These are phyloP conservation scores for Fopius arisanus DNA, from an alignment of 1,140 invertebrate species.

Conservation along the genomic window DNA sequence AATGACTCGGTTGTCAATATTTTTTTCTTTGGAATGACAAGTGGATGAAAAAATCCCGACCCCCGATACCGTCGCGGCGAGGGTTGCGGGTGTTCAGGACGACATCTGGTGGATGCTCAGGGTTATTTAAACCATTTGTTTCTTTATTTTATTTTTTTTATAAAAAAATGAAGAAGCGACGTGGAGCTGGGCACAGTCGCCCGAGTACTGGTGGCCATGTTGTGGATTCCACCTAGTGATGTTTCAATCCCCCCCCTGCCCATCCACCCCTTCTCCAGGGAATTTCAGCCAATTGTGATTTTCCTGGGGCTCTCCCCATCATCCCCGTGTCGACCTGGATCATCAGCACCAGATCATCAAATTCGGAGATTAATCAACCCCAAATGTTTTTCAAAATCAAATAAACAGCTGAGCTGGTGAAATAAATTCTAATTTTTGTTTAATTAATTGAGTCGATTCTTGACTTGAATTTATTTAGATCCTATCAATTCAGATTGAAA, in stretches of 20 bases:
- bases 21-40: constrained; percentile 1
- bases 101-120: constrained; percentile 39
- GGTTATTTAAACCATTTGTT: neutral
- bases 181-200: constrained; percentile 41
- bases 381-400: too few relatives aligned
- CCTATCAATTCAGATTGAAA: too few relatives aligned
- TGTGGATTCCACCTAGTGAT: constrained; percentile 27
- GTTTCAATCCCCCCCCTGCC: constrained; percentile 35
- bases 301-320: neutral
- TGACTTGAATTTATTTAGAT: too few relatives aligned
- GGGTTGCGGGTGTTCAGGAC: constrained; percentile 8
- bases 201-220: constrained; percentile 49
- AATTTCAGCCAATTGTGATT: constrained; percentile 21
- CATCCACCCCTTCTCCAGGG: neutral
- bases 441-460: too few relatives aligned
- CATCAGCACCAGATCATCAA: too few relatives aligned
- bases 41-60: neutral
- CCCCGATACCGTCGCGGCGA: neutral
- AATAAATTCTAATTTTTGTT: too few relatives aligned
- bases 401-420: too few relatives aligned
- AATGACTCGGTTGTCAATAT: too few relatives aligned
- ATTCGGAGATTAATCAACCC: too few relatives aligned
- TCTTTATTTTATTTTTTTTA: neutral
- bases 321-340: neutral
- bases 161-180: constrained; percentile 29